Conservation (phyloP, 35 echinoderm and acorn worm genomes). For the Apostichopus californicus region DNA sequence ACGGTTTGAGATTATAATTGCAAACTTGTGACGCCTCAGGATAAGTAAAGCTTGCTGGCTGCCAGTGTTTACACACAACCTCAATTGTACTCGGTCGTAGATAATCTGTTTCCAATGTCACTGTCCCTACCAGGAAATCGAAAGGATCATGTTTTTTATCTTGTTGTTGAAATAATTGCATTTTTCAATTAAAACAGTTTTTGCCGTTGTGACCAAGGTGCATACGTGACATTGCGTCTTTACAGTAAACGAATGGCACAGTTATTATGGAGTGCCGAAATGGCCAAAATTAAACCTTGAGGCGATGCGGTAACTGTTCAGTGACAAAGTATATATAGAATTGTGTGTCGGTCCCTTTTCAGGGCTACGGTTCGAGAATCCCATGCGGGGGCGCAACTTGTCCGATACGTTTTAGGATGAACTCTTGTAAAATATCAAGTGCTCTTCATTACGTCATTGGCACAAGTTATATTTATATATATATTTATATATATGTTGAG, state of each 20-base stretch:
- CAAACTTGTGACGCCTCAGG: neutral
- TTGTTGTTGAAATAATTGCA: neutral
- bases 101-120: slow-evolving; percentile 6
- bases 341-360: neutral
- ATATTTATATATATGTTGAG: neutral
- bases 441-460: neutral
- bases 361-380: neutral
- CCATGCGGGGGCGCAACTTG: neutral
- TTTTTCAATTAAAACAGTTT: neutral
- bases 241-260: neutral
- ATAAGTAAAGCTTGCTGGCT: neutral
- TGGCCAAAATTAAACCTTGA: neutral
- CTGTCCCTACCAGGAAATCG: neutral
- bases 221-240: neutral
- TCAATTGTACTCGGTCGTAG: neutral
- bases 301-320: neutral
- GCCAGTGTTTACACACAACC: neutral
- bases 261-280: neutral
- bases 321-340: neutral
- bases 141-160: neutral
- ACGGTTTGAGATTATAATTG: neutral
- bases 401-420: neutral
- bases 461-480: neutral
- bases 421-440: neutral
- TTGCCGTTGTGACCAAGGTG: neutral